phyloP scores from a whole-genome alignment of 2,888 invertebrate genomes.

The Plebejus melissa region DNA sequence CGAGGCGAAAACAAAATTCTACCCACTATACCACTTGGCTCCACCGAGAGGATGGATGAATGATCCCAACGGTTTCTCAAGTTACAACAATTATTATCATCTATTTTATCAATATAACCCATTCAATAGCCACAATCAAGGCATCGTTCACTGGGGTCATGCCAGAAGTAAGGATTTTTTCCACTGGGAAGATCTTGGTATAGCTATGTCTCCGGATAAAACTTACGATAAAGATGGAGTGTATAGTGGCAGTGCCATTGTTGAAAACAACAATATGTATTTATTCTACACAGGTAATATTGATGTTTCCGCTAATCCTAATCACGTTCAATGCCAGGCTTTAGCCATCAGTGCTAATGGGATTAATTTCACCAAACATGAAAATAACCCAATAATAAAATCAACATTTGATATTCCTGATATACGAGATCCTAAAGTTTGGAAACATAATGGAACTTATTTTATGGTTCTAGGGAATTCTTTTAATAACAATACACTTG shows the following conservation, averaged over 20 bases:
- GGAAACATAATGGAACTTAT: constrained; percentile 41
- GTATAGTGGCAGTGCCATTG: constrained; percentile 48
- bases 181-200: constrained; percentile 49
- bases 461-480: constrained; percentile 50
- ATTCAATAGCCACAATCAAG: constrained; percentile 35
- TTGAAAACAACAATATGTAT: constrained; percentile 42
- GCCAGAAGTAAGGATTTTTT: constrained; percentile 50
- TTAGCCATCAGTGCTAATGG: constrained; percentile 41
- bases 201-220: constrained; percentile 48
- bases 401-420: constrained; percentile 38
- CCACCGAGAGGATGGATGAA: constrained; percentile 72
- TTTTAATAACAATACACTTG: constrained; percentile 47
- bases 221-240: constrained; percentile 42
- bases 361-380: constrained; percentile 38
- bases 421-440: constrained; percentile 50
- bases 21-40: constrained; percentile 56
- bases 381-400: constrained; percentile 40
- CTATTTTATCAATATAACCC: constrained; percentile 71
- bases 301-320: constrained; percentile 33
- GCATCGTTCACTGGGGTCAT: constrained; percentile 55
- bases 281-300: constrained; percentile 43
- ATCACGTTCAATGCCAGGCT: constrained; percentile 39
- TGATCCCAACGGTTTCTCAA: constrained; percentile 74
- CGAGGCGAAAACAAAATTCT: constrained; percentile 36
- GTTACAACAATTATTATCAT: constrained; percentile 59